Evolutionary conservation across 2,797 vertebrate species (phyloP).

Genomic region (Leucoraja ocellata): DNA sequence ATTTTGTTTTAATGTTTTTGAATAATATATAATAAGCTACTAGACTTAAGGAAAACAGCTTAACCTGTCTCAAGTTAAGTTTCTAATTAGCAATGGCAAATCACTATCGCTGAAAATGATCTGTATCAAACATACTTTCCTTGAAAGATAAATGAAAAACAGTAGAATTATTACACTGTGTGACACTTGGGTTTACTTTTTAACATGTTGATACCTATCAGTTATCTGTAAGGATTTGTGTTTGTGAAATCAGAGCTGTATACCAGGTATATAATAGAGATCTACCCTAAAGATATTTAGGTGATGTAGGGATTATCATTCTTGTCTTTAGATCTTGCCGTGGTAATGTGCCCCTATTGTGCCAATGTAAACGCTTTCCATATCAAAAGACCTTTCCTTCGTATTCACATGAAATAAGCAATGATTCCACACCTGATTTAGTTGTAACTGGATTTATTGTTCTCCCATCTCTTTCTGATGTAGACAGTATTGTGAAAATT

Average conservation of each 20-base stretch:
- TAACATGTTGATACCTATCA: background rate
- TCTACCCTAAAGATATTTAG: background rate
- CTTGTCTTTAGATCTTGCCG: background rate
- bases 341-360: background rate
- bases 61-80: background rate
- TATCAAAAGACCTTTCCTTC: background rate
- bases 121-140: background rate
- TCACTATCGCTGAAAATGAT: background rate
- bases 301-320: background rate
- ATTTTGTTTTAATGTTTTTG: background rate
- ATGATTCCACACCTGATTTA: background rate
- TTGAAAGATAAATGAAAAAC: background rate
- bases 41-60: background rate
- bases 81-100: background rate
- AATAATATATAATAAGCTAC: background rate
- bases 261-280: background rate
- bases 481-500: background rate
- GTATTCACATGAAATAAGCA: background rate
- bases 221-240: background rate
- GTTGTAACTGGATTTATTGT: background rate
- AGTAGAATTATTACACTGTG: background rate
- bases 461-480: background rate
- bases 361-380: background rate
- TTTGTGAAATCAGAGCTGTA: background rate
- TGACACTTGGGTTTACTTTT: background rate